Percentiles rank a stretch among this genome's conserved stretches.
These are phyloP conservation scores for Acleris sparsana DNA, from an alignment of 2,888 invertebrate genomes.

Conservation along the genomic window DNA sequence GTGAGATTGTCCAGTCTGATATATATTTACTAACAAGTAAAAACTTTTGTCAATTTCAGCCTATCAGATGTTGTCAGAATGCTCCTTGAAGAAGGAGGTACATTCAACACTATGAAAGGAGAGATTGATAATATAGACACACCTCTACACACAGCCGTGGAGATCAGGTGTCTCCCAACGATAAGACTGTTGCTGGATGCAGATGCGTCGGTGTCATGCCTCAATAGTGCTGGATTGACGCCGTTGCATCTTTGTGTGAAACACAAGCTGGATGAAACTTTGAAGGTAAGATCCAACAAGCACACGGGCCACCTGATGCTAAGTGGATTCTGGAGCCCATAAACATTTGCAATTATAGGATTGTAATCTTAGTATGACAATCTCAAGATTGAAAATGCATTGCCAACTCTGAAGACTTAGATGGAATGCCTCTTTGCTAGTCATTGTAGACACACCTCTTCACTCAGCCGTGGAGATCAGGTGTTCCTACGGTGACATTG, in stretches of 20 bases:
- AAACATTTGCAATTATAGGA: no score
- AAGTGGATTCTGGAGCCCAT: no score
- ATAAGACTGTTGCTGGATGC: constrained; percentile 40
- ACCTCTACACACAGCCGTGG: constrained; percentile 58
- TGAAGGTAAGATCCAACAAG: constrained; percentile 43
- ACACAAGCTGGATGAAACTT: constrained; percentile 42
- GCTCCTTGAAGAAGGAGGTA: constrained; percentile 33
- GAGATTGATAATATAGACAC: constrained; percentile 41
- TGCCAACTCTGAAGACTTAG: no score
- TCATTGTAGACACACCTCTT: no score
- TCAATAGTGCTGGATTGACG: constrained; percentile 51
- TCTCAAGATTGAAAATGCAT: no score
- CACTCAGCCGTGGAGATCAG: no score
- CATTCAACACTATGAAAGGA: constrained; percentile 26
- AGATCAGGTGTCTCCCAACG: constrained; percentile 47
- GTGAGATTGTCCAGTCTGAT: no score
- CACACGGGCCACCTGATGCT: no score
- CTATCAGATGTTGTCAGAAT: constrained; percentile 24
- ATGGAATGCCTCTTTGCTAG: no score
- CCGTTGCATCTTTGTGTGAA: constrained; percentile 54
- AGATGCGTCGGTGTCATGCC: constrained; percentile 15
- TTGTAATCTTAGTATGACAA: no score
- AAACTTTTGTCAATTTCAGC: constrained; percentile 6
- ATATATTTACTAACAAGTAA: no score
- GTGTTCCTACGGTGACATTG: no score